These are phyloP conservation scores for Panagrolaimus sp. DNA, from an alignment of 1,140 invertebrate species.

Conservation along the genomic window DNA sequence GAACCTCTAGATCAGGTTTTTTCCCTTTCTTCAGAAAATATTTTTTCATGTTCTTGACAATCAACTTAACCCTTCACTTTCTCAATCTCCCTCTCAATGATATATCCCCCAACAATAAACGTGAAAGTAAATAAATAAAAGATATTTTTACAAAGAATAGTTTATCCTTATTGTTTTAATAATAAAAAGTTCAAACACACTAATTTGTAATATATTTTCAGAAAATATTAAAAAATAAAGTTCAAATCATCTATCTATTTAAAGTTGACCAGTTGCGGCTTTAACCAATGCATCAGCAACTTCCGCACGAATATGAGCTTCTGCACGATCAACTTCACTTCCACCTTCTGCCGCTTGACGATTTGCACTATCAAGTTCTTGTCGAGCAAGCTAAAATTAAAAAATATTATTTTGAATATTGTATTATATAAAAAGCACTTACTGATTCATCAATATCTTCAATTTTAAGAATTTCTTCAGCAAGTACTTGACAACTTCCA, in stretches of 20 bases:
- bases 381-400: constrained; percentile 31
- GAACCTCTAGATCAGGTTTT: no score
- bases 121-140: no score
- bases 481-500: constrained; percentile 91
- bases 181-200: constrained; percentile 12
- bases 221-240: neutral
- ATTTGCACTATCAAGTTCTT: constrained; percentile 41
- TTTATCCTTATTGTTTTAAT: constrained; percentile 1
- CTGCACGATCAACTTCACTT: constrained; percentile 50
- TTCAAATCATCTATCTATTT: neutral
- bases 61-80: no score
- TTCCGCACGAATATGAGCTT: constrained; percentile 49
- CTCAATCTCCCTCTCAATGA: no score
- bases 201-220: neutral
- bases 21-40: no score
- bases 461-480: constrained; percentile 87
- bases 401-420: constrained; percentile 9
- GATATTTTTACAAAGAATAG: neutral
- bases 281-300: constrained; percentile 53
- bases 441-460: constrained; percentile 71
- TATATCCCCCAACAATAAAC: no score
- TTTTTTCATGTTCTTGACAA: no score
- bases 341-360: constrained; percentile 36
- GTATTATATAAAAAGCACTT: constrained; percentile 28
- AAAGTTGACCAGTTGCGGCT: constrained; percentile 38